Base-by-base conservation (phyloP, 2,888 invertebrate genomes). In the Phyto melanocephala region DNA sequence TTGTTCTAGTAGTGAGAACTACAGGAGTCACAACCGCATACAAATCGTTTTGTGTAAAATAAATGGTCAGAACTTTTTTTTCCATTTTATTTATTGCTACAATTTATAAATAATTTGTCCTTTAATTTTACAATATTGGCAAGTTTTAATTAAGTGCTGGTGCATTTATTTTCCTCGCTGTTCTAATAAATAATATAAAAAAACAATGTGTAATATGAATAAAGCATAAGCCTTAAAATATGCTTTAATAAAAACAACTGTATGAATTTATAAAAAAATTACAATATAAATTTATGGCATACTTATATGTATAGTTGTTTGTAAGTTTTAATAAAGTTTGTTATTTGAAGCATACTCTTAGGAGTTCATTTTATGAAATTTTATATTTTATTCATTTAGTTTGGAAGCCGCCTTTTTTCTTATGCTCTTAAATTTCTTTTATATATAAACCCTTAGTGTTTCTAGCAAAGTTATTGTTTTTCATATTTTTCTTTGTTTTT, bases 31-130 rank as follows among this genome's bases (percentile, higher is more conserved):
- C 17, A 45, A 74, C 77, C 78, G 13, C 68, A 78, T 63, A 63
- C 60, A 81, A 67, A 78, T 45, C 60, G 50, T 74, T 74, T 81
- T 52, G 50, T 58, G 56, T 72, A 24, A 78, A 81, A 78, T 78
- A 78, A 81, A 81, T 77, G 72, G 72, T 63, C 47, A 81, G 63
- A 5, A 6, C 20, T 33, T 33, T 40, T 71, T 67, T 65, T 76
- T 60, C 28, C 28, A n/a, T 28, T 28, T 28, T 5, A 6, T 28
- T 28, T 28, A 28, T 28, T 6, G 28, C 28, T 28, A 6, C 28
- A 6, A 17, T 67, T 47, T 28, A 47, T 37, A 75, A 65, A 79
- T 67, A 45, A 67, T 77, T 81, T 63, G 60, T 54, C 65, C 33
- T 33, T 63, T 54, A 50, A 56, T 71, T 47, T 56, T 65, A 35